Evolutionary conservation across 64 coral and sea anemone genomes (phyloP).

Genomic region (Cladopsammia gracilis): DNA sequence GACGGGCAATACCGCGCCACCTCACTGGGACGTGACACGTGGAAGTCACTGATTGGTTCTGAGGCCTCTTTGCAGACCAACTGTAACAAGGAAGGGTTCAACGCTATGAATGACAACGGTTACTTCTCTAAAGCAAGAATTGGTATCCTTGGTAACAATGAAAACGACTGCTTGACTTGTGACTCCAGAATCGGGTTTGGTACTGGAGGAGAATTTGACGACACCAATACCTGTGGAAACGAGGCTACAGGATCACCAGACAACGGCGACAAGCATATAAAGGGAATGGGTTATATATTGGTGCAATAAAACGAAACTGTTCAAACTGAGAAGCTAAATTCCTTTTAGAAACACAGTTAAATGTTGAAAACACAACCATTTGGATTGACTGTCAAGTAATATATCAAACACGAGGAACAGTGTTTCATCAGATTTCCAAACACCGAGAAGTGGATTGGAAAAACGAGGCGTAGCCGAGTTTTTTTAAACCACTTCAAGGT

Average conservation of each 20-base stretch:
- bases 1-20: not conserved
- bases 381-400: no score
- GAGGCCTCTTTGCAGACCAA: not conserved
- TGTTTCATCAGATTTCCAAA: no score
- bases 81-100: slow-evolving; percentile 55
- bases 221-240: slow-evolving; percentile 42
- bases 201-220: slow-evolving; percentile 6
- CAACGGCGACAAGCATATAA: not conserved
- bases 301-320: not conserved
- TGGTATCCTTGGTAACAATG: slow-evolving; percentile 32
- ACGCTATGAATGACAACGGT: not conserved
- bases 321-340: no score
- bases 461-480: no score
- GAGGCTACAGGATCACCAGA: not conserved
- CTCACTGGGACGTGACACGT: slow-evolving; percentile 30
- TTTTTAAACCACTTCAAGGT: no score
- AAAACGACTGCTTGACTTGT: not conserved
- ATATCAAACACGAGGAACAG: no score
- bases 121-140: slow-evolving; percentile 4
- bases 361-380: no score
- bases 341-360: no score
- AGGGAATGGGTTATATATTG: slow-evolving; percentile 21
- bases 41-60: slow-evolving; percentile 17
- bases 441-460: no score
- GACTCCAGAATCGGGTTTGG: slow-evolving; percentile 48